Evolutionary conservation across 2,797 vertebrate species (phyloP).

Genomic region (Spinus olivaceus): DNA sequence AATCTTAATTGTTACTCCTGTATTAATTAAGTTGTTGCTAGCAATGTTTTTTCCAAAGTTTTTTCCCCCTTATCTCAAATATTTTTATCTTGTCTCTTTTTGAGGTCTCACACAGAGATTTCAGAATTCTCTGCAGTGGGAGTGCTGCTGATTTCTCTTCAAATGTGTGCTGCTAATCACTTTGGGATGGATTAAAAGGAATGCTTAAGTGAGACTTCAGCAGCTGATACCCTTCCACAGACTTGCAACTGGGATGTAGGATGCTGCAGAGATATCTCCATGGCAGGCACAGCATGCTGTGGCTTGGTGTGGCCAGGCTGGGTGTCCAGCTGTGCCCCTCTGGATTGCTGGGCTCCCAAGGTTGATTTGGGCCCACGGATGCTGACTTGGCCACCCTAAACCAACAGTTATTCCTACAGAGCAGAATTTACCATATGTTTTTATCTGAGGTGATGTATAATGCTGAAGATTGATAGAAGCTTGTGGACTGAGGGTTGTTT

Average conservation of each 20-base stretch:
- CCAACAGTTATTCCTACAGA: neutral
- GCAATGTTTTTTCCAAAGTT: neutral
- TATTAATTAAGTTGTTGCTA: neutral
- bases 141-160: neutral
- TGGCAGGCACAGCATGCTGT: fast-evolving
- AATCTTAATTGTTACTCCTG: neutral
- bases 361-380: neutral
- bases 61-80: neutral
- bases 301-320: fast-evolving
- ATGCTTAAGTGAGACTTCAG: neutral
- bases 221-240: neutral
- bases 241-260: neutral
- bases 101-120: neutral
- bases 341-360: neutral
- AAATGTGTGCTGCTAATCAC: neutral
- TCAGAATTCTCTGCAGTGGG: neutral
- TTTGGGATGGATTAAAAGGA: neutral
- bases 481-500: neutral
- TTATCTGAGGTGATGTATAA: neutral
- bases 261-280: neutral
- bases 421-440: neutral
- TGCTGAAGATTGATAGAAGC: neutral
- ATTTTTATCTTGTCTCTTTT: neutral
- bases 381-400: neutral
- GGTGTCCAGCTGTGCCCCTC: neutral